A percentile compares a stretch with the other conserved stretches of the same genome.
phyloP scores from a whole-genome alignment of 2,888 invertebrate species.

The Gymnocheta viridis region DNA sequence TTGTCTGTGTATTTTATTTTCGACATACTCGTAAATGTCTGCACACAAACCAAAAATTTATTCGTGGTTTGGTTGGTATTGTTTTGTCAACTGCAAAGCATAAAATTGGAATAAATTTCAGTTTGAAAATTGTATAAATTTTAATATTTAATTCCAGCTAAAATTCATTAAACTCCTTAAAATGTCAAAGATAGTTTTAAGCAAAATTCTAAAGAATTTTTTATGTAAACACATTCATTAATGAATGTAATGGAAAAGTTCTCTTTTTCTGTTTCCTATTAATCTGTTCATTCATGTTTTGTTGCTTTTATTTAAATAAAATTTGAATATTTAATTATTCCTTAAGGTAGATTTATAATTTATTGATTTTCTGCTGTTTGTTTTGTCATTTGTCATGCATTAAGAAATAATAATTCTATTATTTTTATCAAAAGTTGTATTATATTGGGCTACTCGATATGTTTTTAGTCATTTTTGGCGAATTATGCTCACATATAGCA shows the following conservation, averaged over 20 bases:
- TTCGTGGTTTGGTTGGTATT: no score
- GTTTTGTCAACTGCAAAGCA: neutral
- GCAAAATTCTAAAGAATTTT: neutral
- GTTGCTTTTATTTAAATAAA: neutral
- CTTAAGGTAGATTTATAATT: neutral
- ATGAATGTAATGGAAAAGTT: neutral
- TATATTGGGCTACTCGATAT: no score
- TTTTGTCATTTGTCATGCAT: neutral
- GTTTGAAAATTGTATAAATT: neutral
- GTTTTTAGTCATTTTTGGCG: no score
- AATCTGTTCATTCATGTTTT: neutral
- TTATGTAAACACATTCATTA: neutral
- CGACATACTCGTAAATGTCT: neutral
- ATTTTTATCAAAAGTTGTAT: neutral
- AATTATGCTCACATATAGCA: no score
- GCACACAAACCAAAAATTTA: neutral
- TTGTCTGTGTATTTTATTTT: neutral
- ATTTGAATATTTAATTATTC: neutral
- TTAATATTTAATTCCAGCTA: neutral
- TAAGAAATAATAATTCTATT: no score
- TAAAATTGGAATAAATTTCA: neutral
- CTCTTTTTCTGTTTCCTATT: neutral
- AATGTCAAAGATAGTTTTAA: neutral
- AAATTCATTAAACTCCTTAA: neutral
- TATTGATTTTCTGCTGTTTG: neutral